phyloP scores from a whole-genome alignment of 2,888 invertebrate genomes.

The Meteorus cinctellus region DNA sequence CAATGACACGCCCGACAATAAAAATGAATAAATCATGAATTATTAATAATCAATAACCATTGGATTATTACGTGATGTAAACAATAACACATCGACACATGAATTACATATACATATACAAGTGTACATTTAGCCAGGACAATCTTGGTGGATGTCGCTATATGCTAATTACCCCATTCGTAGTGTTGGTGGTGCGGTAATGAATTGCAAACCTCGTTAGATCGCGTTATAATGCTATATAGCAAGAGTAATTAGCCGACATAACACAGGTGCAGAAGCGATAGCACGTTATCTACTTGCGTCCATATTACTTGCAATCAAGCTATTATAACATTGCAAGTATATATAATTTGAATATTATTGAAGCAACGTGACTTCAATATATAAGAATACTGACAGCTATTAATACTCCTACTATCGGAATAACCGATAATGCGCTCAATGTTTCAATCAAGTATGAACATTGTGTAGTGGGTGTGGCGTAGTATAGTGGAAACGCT shows the following conservation, averaged over 20 bases:
- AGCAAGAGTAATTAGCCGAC: constrained; percentile 50
- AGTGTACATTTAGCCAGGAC: background rate
- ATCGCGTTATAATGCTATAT: constrained; percentile 48
- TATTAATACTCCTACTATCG: constrained; percentile 1
- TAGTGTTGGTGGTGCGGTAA: constrained; percentile 38
- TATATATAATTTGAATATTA: constrained; percentile 6
- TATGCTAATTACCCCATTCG: constrained; percentile 49
- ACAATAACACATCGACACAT: background rate
- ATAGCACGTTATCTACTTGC: constrained; percentile 50
- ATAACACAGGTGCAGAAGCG: constrained; percentile 44
- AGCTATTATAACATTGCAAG: constrained; percentile 12
- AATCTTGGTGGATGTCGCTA: constrained; percentile 41
- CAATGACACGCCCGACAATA: background rate
- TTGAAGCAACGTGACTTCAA: constrained; percentile 9
- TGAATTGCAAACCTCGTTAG: constrained; percentile 53
- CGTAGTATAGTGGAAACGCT: constrained; percentile 23
- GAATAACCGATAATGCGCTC: constrained; percentile 15
- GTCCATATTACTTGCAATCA: constrained; percentile 42
- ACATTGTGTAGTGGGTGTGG: constrained; percentile 7
- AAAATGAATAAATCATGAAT: background rate
- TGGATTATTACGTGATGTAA: background rate
- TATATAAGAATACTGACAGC: constrained; percentile 2
- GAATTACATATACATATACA: background rate
- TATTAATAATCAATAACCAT: background rate
- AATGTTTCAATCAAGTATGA: constrained; percentile 23